A percentile compares a stretch with the other conserved stretches of the same genome.
phyloP scores from a whole-genome alignment of 2,113 vertebrate genomes.

The Limanda limanda region DNA sequence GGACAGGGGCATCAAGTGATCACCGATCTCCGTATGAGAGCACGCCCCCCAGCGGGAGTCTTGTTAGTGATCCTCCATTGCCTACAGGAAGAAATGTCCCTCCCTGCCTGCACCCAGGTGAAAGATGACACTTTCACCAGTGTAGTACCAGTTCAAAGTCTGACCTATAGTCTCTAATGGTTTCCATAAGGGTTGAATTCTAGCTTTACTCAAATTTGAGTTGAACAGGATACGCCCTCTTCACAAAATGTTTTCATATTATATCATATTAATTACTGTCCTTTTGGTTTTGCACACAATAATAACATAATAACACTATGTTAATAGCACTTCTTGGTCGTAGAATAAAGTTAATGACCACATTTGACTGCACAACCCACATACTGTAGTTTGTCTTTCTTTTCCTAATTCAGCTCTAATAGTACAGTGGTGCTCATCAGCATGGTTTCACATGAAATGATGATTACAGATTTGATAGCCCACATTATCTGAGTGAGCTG shows the following conservation, averaged over 20 bases:
- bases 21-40: slow-evolving; percentile 53
- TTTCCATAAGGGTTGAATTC: neutral
- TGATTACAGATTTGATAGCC: slow-evolving; percentile 9
- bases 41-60: slow-evolving; percentile 68
- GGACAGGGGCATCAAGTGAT: slow-evolving; percentile 80
- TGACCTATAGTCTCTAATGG: neutral
- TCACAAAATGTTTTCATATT: too few relatives aligned
- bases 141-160: neutral
- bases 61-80: slow-evolving; percentile 57
- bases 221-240: too few relatives aligned
- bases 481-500: slow-evolving; percentile 30
- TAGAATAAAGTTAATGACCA: too few relatives aligned
- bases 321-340: neutral
- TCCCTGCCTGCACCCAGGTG: slow-evolving; percentile 28
- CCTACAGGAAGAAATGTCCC: slow-evolving; percentile 62
- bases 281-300: neutral
- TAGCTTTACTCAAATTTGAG: neutral
- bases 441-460: slow-evolving; percentile 33
- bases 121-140: slow-evolving; percentile 16
- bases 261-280: too few relatives aligned
- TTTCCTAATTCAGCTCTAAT: slow-evolving; percentile 10
- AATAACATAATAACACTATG: neutral
- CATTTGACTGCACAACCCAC: neutral
- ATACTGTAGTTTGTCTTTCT: neutral
- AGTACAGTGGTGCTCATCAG: slow-evolving; percentile 29